A percentile compares a stretch with the other conserved stretches of the same genome.
Evolutionary conservation across 2,888 invertebrate genomes (phyloP).

Genomic region (Subacronicta megacephala): DNA sequence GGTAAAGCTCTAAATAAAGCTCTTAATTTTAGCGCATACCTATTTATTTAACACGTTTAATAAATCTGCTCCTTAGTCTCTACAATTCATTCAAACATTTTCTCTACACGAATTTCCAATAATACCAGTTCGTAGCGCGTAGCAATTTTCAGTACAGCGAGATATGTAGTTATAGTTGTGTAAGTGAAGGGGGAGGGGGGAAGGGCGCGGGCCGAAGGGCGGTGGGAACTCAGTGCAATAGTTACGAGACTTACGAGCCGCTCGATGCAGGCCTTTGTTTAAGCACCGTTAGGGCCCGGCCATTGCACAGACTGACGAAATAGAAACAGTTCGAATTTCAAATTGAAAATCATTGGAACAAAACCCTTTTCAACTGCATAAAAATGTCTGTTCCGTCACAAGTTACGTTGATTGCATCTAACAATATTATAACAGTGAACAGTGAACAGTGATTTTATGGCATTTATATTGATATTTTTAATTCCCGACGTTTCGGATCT

Average conservation of each 20-base stretch:
- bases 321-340: conserved; percentile 13
- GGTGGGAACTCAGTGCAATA: conserved; percentile 63
- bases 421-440: neutral
- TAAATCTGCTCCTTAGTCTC: neutral
- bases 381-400: neutral
- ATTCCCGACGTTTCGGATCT: too few species aligned
- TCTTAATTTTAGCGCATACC: too few species aligned
- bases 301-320: conserved; percentile 29
- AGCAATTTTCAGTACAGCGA: conserved; percentile 43
- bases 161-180: conserved; percentile 20
- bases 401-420: neutral
- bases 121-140: conserved; percentile 22
- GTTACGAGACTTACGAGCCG: conserved; percentile 61
- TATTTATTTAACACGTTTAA: neutral
- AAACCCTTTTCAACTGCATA: neutral
- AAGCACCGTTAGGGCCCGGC: conserved; percentile 60
- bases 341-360: conserved; percentile 3
- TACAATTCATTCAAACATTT: conserved; percentile 3
- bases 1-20: too few species aligned
- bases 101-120: conserved; percentile 18
- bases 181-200: conserved; percentile 29
- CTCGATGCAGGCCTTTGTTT: conserved; percentile 77
- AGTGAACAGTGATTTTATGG: neutral
- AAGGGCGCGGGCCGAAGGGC: conserved; percentile 35
- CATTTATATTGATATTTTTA: neutral